phyloP scores from a whole-genome alignment of 2,888 invertebrate species.

The Xanthostigma xanthostigma region DNA sequence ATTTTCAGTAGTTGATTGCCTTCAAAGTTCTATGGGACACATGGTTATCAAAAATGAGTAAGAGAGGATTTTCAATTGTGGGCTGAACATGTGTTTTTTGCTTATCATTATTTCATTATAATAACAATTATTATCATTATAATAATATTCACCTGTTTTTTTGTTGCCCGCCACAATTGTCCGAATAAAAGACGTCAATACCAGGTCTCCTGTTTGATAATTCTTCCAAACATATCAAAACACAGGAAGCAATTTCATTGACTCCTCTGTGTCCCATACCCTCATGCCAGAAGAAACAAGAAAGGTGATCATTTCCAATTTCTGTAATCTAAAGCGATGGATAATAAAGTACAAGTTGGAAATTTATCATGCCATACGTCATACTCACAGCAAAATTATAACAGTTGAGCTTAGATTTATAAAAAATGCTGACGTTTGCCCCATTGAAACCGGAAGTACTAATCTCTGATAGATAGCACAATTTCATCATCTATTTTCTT shows the following conservation, averaged over 20 bases:
- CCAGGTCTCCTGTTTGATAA: not conserved
- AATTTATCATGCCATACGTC: no score
- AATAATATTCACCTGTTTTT: constrained; percentile 1
- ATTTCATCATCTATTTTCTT: no score
- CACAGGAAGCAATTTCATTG: constrained; percentile 2
- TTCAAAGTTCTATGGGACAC: constrained; percentile 2
- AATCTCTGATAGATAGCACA: no score
- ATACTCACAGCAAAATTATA: no score
- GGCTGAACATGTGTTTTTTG: constrained; percentile 1
- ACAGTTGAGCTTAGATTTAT: no score
- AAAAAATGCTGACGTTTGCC: no score
- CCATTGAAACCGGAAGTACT: no score
- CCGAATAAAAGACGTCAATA: not conserved
- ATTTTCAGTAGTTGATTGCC: not conserved
- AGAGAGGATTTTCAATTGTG: constrained; percentile 2
- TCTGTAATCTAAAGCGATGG: no score
- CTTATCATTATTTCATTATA: no score
- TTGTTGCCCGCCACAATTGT: constrained; percentile 2
- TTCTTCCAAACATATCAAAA: constrained; percentile 1
- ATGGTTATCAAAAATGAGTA: constrained; percentile 8
- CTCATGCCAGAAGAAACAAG: constrained; percentile 3
- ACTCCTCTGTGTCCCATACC: constrained; percentile 2
- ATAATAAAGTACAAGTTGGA: no score
- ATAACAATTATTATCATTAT: no score
- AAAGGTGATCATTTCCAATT: no score